Base-by-base conservation (phyloP, 1,140 invertebrate genomes). In the Musca domestica region DNA sequence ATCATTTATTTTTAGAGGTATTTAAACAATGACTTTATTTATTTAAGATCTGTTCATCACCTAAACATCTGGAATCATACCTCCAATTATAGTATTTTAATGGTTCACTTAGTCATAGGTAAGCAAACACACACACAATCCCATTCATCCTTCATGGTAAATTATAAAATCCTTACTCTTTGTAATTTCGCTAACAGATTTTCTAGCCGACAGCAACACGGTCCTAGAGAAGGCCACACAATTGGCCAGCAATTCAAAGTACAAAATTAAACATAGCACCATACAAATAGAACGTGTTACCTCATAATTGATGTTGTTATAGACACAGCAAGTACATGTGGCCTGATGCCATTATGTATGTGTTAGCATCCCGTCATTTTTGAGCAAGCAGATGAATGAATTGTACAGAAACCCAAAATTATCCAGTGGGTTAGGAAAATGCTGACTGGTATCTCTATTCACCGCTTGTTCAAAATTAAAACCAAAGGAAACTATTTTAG, bases 51-150 rank as follows among this genome's bases (percentile, higher is more conserved):
- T 72, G 87, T 94, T 54, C 93, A 95, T 82, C 90, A 90, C 74
- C 80, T 95, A 23, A 87, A 93, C 81, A 86, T 91, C 23, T 95
- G 93, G 93, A 87, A 89, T 15, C 85, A 95, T 22, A 91, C 92
- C 47, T 87, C 89, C 69, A 88, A 90, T 67, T 88, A 90, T 77
- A 86, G 86, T 68, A 87, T 90, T 9, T 81, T 92, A 23, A 86
- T 89, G 65, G 91, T 87, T 3, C 92, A 94, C 84, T 76, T 94
- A 68, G 89, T 90, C 67, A 86, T 92, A 66, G 89, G 91, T 93
- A 80, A 82, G 84, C 73, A 58, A 15, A 47, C 1, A 3, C 10
- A 52, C 27, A 52, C 27, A n/a, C 49, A 27, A 27, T 41, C 41
- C 17, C 49, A 27, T 66, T 12, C 30, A 22, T 67, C 20, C 19